A percentile compares a stretch with the other conserved stretches of the same genome.
phyloP scores from a whole-genome alignment of 92 coral and sea anemone genomes.

The Metridium senile region DNA sequence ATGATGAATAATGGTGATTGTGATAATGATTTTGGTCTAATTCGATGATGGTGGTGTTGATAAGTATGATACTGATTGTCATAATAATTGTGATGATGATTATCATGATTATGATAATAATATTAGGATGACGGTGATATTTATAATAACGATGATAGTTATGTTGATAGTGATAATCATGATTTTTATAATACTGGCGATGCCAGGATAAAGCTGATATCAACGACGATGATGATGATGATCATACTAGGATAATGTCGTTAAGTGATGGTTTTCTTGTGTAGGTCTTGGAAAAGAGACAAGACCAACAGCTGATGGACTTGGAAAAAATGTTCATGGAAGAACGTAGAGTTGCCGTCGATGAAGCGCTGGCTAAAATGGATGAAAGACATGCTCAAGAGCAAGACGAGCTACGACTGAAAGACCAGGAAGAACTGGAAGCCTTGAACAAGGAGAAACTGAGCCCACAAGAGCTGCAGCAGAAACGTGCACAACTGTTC shows the following conservation, averaged over 20 bases:
- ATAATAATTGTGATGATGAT: no score
- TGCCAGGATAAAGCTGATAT: no score
- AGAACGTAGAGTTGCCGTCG: slow-evolving; percentile 92
- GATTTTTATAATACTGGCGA: no score
- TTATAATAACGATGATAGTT: no score
- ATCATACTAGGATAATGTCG: no score
- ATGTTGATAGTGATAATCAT: no score
- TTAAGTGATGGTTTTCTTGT: not conserved
- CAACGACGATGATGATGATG: no score
- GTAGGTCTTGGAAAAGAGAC: slow-evolving; percentile 92
- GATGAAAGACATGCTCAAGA: slow-evolving; percentile 89
- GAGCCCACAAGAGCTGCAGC: slow-evolving; percentile 82
- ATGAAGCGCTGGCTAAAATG: slow-evolving; percentile 93
- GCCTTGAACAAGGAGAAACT: slow-evolving; percentile 73
- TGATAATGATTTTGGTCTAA: not conserved
- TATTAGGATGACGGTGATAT: no score
- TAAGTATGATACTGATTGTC: no score
- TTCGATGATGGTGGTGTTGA: no score
- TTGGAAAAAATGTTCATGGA: slow-evolving; percentile 90
- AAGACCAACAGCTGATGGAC: slow-evolving; percentile 87
- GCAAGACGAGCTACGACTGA: slow-evolving; percentile 75
- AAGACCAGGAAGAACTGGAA: slow-evolving; percentile 74
- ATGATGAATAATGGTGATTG: not conserved
- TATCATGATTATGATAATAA: no score
- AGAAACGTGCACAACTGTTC: slow-evolving; percentile 85